Percentiles rank a stretch among this genome's conserved stretches.
These are phyloP conservation scores for Cossypha polioptera DNA, from an alignment of 2,797 vertebrate genomes.

Conservation along the genomic window DNA sequence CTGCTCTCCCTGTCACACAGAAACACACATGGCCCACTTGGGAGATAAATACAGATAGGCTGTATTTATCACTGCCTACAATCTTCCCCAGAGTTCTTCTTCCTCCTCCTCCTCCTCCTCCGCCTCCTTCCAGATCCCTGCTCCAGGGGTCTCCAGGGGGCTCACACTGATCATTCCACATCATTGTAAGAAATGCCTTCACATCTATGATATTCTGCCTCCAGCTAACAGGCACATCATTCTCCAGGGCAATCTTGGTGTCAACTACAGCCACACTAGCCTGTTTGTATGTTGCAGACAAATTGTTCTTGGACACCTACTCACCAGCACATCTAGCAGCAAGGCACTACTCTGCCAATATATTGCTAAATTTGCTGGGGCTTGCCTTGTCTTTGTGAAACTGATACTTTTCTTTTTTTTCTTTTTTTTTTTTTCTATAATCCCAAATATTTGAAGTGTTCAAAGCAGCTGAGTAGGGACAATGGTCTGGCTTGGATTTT, in stretches of 20 bases:
- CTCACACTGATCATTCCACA: neutral
- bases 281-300: neutral
- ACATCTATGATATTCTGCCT: neutral
- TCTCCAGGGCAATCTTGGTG: neutral
- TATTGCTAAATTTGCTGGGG: neutral
- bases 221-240: neutral
- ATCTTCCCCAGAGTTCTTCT: neutral
- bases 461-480: neutral
- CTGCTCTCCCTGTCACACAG: neutral
- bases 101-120: neutral
- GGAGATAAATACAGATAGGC: neutral
- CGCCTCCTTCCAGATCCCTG: rapidly evolving
- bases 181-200: neutral
- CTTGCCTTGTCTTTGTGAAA: neutral
- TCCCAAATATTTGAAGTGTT: neutral
- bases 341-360: neutral
- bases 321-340: neutral
- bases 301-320: neutral
- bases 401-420: no score
- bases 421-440: neutral
- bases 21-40: neutral
- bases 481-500: neutral
- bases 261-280: neutral
- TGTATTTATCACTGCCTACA: neutral
- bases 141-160: neutral